Base-by-base conservation (phyloP, 2,113 vertebrate genomes). In the Bufo bufo region DNA sequence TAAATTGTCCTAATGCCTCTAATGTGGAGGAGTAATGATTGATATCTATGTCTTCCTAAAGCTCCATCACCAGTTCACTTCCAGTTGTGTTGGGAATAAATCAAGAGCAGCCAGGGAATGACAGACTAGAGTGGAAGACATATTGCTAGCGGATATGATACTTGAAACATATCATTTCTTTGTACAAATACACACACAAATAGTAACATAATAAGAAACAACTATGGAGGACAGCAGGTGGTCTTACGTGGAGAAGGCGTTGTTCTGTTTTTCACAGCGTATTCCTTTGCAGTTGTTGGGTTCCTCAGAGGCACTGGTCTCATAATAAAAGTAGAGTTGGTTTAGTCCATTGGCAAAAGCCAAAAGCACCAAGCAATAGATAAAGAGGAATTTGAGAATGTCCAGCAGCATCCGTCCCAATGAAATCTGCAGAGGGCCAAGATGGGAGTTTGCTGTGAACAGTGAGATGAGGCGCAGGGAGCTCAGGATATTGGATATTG, bases 321-420 rank as follows among this genome's bases (percentile, higher is more conserved):
- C 97, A 0, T 99, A 99, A 95, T 99, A 99, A 96, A 99, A 99
- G 90, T 99, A 99, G 86, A 99, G 96, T 94, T 99, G 97, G 95
- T 99, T 99, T 90, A 99, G 95, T 89, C 97, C 97, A 0, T 99
- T 99, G 89, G 97, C 97, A 81, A 99, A 99, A 75, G 97, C 97
- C 91, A 99, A 94, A 90, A 99, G 96, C 90, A 99, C 98, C 95
- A 99, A 95, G 77, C 98, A 99, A 93, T 99, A 99, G 95, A 99
- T 99, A 94, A 99, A 99, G 93, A 99, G 98, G 93, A 99, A 99
- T 93, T 99, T 99, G 90, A 99, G 97, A 92, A 99, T 99, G 95
- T 99, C 98, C 23, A 99, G 96, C 89, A 99, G 95, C 98, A 99
- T 99, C 86, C 98, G 95, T 78, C 98, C 98, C 89, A 99, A 94